Base-by-base conservation (phyloP, 2,113 vertebrate genomes). In the Picathartes gymnocephalus region DNA sequence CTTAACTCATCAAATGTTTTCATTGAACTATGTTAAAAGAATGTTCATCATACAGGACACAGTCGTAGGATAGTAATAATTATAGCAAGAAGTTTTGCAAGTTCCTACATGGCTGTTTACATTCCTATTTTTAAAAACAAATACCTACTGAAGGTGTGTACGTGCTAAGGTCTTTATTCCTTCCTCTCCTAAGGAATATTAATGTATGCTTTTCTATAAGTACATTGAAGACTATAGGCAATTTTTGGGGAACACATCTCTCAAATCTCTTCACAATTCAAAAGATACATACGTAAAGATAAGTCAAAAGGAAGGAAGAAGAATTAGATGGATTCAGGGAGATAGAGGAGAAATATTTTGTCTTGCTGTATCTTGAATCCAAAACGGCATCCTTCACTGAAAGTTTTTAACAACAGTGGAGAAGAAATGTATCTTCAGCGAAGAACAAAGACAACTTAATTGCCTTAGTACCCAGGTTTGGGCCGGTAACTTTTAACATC, bases 351-450 rank as follows among this genome's bases (percentile, higher is more conserved):
- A 56, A 7, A 28, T 19, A 28, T 81, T 78, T 93, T 90, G 8
- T 62, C 27, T 72, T 47, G 2, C 70, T 93, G 56, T 73, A 10
- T 80, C 47, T 83, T 81, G 23, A 86, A 54, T 82, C 12, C 35
- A 47, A 56, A 88, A 74, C 11, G 16, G 22, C 7, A 84, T 50
- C 30, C 22, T 74, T 79, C 35, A 39, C 27, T 53, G 56, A 47
- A 85, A 19, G 2, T 33, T 93, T 91, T 79, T 65, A 72, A 72
- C 27, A 82, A 28, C 35, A 33, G 23, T 1, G 1, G 28, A 76
- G 60, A 47, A 79, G 79, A 79, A n/a, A 1, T 0, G 0, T 81
- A 12, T 65, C 39, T 81, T 3, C 4, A 53, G 22, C 0, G 0
- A 91, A 91, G 44, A 78, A 58, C 23, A 66, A 84, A 64, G 48